Percentiles rank a stretch among this genome's conserved stretches.
These are phyloP conservation scores for Cyclophora punctaria DNA, from an alignment of 2,888 invertebrate species.

Conservation along the genomic window DNA sequence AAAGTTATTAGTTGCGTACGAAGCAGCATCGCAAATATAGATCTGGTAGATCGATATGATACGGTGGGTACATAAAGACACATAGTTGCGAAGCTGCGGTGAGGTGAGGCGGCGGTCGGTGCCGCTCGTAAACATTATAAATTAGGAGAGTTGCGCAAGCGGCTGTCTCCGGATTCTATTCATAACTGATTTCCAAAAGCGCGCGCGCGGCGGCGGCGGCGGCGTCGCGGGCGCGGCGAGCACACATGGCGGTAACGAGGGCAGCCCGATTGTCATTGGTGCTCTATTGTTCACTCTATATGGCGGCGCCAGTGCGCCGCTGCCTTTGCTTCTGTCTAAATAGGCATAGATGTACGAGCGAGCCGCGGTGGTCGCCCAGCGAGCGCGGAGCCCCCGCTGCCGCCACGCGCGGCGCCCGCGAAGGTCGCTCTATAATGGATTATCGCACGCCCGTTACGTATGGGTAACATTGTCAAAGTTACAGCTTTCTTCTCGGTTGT, in stretches of 20 bases:
- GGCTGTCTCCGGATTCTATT: conserved; percentile 17
- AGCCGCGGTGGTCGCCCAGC: conserved; percentile 49
- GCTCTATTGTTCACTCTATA: conserved; percentile 71
- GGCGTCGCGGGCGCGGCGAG: conserved; percentile 10
- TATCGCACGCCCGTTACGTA: conserved; percentile 55
- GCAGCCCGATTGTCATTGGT: conserved; percentile 61
- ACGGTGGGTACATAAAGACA: too few species aligned
- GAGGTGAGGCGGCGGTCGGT: background rate
- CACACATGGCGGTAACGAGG: conserved; percentile 64
- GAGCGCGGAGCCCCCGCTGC: conserved; percentile 23
- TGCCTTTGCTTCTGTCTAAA: conserved; percentile 64
- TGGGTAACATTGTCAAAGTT: conserved; percentile 73
- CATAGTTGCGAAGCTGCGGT: too few species aligned
- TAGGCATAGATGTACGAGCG: conserved; percentile 68
- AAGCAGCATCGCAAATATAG: too few species aligned
- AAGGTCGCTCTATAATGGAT: conserved; percentile 38
- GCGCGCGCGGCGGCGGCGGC: conserved; percentile 3
- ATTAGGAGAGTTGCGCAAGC: background rate
- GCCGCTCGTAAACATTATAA: background rate
- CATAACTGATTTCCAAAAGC: conserved; percentile 23
- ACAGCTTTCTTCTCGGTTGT: conserved; percentile 67
- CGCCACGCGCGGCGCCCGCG: conserved; percentile 4
- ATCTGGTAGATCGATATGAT: background rate
- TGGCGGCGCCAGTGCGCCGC: conserved; percentile 60
- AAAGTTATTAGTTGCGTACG: too few species aligned